Percentiles rank a stretch among this genome's conserved stretches.
phyloP scores from a whole-genome alignment of 35 echinoderm and acorn worm genomes.

The Eucidaris tribuloides region DNA sequence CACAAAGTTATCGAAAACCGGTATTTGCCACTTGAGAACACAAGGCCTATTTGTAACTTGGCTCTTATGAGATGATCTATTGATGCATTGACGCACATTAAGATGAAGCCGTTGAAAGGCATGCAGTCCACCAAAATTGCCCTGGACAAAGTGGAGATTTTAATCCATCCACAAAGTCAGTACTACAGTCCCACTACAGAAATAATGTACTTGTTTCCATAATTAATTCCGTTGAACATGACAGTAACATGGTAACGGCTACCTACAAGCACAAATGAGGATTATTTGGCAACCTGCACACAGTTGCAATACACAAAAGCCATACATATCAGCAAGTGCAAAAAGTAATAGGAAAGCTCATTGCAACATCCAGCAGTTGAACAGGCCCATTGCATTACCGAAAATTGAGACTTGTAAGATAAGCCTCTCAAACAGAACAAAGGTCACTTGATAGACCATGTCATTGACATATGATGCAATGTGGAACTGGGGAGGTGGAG shows the following conservation, averaged over 20 bases:
- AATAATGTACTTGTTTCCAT: constrained; percentile 28
- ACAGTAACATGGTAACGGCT: constrained; percentile 40
- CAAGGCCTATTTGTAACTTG: too few relatives aligned
- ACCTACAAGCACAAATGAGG: neutral
- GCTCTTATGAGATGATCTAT: too few relatives aligned
- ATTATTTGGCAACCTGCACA: constrained; percentile 15
- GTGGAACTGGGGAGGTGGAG: constrained; percentile 47
- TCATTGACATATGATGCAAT: constrained; percentile 22
- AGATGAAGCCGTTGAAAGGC: too few relatives aligned
- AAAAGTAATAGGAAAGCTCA: constrained; percentile 48
- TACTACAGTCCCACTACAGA: constrained; percentile 30
- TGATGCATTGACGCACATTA: too few relatives aligned
- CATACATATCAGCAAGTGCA: constrained; percentile 36
- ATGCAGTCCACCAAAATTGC: too few relatives aligned
- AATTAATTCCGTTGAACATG: constrained; percentile 29
- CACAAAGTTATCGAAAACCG: too few relatives aligned
- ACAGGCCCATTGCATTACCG: constrained; percentile 39
- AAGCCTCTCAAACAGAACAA: neutral
- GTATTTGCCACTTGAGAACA: too few relatives aligned
- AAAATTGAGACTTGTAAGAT: constrained; percentile 47
- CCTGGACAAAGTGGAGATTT: constrained; percentile 51
- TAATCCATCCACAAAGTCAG: constrained; percentile 60
- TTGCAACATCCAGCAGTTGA: constrained; percentile 48
- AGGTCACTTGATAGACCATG: constrained; percentile 71
- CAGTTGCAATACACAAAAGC: neutral